Percentiles rank a stretch among this genome's conserved stretches.
Evolutionary conservation across 2,113 vertebrate genomes (phyloP).

Genomic region (Galbula dea): DNA sequence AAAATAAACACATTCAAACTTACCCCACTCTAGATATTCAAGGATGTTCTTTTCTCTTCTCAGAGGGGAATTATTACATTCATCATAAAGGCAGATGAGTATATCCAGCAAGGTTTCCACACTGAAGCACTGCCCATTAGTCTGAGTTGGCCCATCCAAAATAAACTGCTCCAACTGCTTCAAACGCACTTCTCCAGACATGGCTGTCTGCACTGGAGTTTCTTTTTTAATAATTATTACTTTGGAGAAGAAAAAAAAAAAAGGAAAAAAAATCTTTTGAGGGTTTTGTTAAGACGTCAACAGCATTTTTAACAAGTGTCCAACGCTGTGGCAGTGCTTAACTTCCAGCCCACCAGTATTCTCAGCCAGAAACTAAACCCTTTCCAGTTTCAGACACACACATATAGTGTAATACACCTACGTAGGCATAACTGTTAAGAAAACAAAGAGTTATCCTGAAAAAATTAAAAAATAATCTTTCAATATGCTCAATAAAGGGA

Average conservation of each 20-base stretch:
- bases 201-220: constrained; percentile 69
- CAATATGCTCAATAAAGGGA: neutral
- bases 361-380: constrained; percentile 53
- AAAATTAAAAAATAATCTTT: neutral
- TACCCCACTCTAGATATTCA: constrained; percentile 97
- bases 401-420: neutral
- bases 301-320: constrained; percentile 65
- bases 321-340: constrained; percentile 31
- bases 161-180: constrained; percentile 96
- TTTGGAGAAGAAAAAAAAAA: neutral
- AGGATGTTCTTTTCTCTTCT: constrained; percentile 94
- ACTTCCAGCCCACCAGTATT: constrained; percentile 56
- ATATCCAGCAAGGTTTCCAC: constrained; percentile 96
- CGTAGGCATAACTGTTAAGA: neutral
- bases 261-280: neutral
- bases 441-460: neutral
- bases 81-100: constrained; percentile 96
- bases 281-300: constrained; percentile 44
- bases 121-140: constrained; percentile 89
- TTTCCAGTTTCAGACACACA: constrained; percentile 21
- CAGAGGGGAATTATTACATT: constrained; percentile 94
- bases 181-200: constrained; percentile 98
- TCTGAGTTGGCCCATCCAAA: constrained; percentile 90
- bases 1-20: constrained; percentile 67
- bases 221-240: constrained; percentile 51